phyloP scores from a whole-genome alignment of 2,797 vertebrate species.

The Meriones psammophilus region DNA sequence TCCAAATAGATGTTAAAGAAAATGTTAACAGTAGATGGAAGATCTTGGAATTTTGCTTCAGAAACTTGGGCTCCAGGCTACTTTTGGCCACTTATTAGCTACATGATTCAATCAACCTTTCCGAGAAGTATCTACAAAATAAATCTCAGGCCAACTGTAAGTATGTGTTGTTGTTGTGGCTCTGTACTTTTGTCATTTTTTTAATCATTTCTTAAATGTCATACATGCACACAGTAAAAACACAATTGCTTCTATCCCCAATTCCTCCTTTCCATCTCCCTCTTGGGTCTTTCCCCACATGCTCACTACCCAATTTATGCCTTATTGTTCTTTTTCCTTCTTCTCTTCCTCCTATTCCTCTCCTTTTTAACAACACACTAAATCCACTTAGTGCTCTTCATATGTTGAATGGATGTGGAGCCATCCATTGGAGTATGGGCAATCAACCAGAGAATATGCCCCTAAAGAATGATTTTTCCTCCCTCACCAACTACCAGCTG shows the following conservation, averaged over 20 bases:
- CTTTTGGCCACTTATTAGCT: neutral
- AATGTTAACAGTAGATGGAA: conserved; percentile 1
- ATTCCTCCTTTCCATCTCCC: neutral
- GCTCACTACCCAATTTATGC: neutral
- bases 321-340: neutral
- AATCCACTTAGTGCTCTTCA: neutral
- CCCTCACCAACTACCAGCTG: neutral
- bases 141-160: neutral
- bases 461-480: neutral
- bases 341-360: neutral
- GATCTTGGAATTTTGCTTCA: neutral
- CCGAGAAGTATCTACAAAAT: neutral
- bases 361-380: neutral
- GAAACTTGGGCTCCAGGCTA: neutral
- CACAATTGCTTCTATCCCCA: neutral
- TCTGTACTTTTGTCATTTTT: neutral
- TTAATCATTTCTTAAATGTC: neutral
- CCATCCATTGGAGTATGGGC: neutral
- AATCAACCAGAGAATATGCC: neutral
- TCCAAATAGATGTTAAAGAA: conserved; percentile 51
- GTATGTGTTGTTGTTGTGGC: too few relatives aligned
- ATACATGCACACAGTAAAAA: neutral
- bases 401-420: neutral
- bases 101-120: neutral
- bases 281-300: neutral